Base-by-base conservation (phyloP, 2,888 invertebrate species). In the Noctua pronuba region DNA sequence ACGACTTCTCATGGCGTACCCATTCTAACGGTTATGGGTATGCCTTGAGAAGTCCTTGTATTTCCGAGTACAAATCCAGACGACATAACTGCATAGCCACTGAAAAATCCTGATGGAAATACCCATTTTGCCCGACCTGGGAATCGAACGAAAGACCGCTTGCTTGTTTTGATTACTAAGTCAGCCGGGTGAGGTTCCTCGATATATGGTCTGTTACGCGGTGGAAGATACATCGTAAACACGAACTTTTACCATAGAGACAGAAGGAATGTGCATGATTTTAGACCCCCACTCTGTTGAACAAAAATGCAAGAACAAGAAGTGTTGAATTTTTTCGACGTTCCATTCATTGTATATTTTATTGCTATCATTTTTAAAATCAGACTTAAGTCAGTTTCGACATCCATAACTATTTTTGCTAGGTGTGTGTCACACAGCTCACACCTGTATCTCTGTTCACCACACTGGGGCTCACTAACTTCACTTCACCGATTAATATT, bases 401-500 rank as follows among this genome's bases (percentile, higher is more conserved):
- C 18, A 18, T 8, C 8, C 18, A 11, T 21, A 5, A 35, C 10
- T 28, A 21, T 44, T 21, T 72, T 44, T 73, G 31, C 0, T 55
- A 21, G 38, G 28, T 18, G 24, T 60, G 8, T n/a, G 16, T 18
- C n/a, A 11, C 11, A 6, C 28, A 13, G 35, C 21, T 52, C 35
- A 49, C 21, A 49, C 46, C 18, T 52, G 24, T 18, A 60, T 3
- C 58, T 41, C 24, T 35, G 35, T 72, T 52, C 7, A 79, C 46
- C 18, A 52, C 21, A 35, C 41, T 65, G 49, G 16, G 41, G 64
- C 52, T 70, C 52, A 46, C n/a, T 49, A 52, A 60, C 78, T 31
- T 66, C 24, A 77, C 28, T 41, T 44, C 62, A 41, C 28, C 5
- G 60, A 35, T 28, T 62, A 52, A 16, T 24, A 60, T 80, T 83